Percentiles rank a stretch among this genome's conserved stretches.
These are phyloP conservation scores for Dissostichus mawsoni DNA, from an alignment of 2,113 vertebrate genomes.

Conservation along the genomic window DNA sequence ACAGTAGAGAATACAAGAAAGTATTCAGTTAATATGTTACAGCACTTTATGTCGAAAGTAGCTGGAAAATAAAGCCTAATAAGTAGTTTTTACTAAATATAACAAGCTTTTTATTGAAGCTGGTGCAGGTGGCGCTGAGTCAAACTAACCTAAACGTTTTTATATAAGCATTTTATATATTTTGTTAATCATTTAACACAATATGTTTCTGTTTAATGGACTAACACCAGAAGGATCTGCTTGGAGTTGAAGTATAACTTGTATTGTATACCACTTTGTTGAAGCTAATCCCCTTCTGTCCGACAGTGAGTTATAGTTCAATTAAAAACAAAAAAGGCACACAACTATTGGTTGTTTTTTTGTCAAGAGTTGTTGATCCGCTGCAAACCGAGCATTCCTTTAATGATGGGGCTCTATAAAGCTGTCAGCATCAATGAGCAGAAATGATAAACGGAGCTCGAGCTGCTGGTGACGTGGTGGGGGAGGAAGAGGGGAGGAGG, in stretches of 20 bases:
- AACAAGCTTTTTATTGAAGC: background rate
- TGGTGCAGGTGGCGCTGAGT: background rate
- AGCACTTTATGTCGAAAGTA: background rate
- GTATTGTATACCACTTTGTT: background rate
- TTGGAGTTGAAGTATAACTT: background rate
- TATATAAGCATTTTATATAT: background rate
- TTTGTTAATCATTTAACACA: background rate
- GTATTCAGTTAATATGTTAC: background rate
- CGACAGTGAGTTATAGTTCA: background rate
- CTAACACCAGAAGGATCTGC: background rate
- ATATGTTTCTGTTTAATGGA: background rate
- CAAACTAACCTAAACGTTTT: background rate
- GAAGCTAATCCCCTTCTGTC: background rate
- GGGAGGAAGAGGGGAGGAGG: background rate
- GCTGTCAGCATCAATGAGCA: slow-evolving; percentile 76
- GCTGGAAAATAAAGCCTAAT: background rate
- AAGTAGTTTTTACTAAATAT: too few relatives aligned
- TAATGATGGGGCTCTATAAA: slow-evolving; percentile 67
- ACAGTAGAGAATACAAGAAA: background rate
- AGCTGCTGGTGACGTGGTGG: slow-evolving; percentile 47
- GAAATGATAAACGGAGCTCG: slow-evolving; percentile 70
- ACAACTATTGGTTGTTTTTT: slow-evolving; percentile 8
- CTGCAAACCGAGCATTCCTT: slow-evolving; percentile 47
- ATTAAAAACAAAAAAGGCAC: background rate
- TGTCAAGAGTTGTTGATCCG: slow-evolving; percentile 23